Evolutionary conservation across 2,113 vertebrate species (phyloP), one percentile per base, ranked within the genome.

Genomic region (Tetraodon nigroviridis): DNA sequence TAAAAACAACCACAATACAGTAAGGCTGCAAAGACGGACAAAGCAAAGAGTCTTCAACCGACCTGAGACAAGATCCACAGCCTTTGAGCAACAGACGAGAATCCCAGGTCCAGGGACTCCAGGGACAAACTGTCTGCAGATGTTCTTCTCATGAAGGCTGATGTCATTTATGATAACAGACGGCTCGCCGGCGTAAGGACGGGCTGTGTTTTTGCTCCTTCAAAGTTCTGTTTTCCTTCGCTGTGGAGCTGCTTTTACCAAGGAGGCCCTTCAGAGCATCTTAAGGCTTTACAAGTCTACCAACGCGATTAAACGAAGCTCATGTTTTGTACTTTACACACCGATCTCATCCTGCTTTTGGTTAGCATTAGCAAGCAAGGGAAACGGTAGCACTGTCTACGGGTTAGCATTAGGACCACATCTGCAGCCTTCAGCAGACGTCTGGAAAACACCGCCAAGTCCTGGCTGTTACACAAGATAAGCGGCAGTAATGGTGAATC

Each of bases 61-160:
- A 51, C 18, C 51, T 57, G 44, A 62, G 58, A 67, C 42, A 61
- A 51, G 55, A 67, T 51, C 58, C 64, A 19, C 58, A 53, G 63
- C 47, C 24, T 74, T 57, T 71, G 47, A 2, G 17, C 63, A 76
- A 64, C 58, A 52, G 65, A 64, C 37, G 52, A 37, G 24, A 27
- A 27, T 27, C 24, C 5, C 24, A 27, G 24, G 5, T 27, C 24
- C 32, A 37, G 6, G 10, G 32, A 37, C 2, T 27, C 24, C 32
- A 37, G 32, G 12, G 32, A 37, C 3, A 10, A 37, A 37, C 32
- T 12, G 32, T 37, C 32, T 37, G 1, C 79, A 85, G 78, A 83
- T 87, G 83, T 87, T 83, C 49, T 56, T 60, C 69, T 66, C 82
- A 65, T 70, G 54, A 45, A 58, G 59, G 7, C 66, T 80, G 74